Evolutionary conservation across 2,888 invertebrate genomes (phyloP).

Genomic region (Hetaerina titia): DNA sequence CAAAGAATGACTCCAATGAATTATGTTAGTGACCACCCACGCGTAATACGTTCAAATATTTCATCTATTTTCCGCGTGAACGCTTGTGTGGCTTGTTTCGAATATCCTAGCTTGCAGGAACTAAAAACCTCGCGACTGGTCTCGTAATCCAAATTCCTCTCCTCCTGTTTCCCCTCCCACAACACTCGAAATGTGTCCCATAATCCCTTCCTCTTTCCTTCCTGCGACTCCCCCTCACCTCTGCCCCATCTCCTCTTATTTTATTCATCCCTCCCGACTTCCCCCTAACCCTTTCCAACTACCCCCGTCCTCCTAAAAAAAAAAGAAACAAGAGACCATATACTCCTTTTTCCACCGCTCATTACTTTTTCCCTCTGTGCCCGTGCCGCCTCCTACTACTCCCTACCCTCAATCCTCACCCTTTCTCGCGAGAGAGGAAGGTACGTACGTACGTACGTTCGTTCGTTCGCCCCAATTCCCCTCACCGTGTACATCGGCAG

Average conservation of each 20-base stretch:
- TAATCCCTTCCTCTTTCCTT: not conserved
- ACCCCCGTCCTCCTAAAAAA: not conserved
- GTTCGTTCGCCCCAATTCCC: not conserved
- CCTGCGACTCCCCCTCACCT: not conserved
- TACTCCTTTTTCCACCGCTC: not conserved
- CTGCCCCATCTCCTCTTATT: not conserved
- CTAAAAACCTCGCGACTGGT: not conserved
- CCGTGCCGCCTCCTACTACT: not conserved
- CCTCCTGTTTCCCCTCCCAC: not conserved
- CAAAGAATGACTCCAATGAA: too few species aligned
- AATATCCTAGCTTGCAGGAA: not conserved
- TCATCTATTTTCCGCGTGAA: not conserved
- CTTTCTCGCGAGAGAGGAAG: not conserved
- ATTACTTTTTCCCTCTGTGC: not conserved
- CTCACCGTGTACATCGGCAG: not conserved
- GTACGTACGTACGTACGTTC: not conserved
- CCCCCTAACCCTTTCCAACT: not conserved
- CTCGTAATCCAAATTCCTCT: conserved; percentile 11
- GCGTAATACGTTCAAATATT: not conserved
- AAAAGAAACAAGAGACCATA: not conserved
- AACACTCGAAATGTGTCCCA: not conserved
- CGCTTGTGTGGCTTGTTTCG: not conserved
- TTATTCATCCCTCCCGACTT: not conserved
- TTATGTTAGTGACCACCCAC: not conserved
- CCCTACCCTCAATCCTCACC: not conserved